Percentiles rank a stretch among this genome's conserved stretches.
Conservation (phyloP, 2,797 vertebrate genomes). For the Melanogrammus aeglefinus region DNA sequence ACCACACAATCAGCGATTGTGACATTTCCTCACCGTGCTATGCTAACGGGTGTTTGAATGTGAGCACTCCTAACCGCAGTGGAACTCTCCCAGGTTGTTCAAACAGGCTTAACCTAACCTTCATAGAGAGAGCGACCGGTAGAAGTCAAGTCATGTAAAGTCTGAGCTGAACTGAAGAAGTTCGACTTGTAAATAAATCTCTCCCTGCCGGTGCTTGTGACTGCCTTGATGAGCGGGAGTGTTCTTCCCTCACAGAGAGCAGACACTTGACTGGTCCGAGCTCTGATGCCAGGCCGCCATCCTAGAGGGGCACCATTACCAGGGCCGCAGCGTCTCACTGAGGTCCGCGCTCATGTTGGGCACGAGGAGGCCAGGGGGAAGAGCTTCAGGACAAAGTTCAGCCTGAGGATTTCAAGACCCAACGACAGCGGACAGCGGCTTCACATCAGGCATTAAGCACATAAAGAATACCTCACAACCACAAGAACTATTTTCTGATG, state of each 20-base stretch:
- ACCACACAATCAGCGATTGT: background rate
- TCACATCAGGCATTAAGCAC: background rate
- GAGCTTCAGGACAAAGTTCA: slow-evolving; percentile 28
- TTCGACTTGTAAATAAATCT: background rate
- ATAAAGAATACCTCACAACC: background rate
- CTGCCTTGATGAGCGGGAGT: background rate
- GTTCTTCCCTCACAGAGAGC: background rate
- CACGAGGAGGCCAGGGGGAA: slow-evolving; percentile 35
- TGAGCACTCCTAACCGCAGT: background rate
- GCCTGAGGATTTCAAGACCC: slow-evolving; percentile 27
- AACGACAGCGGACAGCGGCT: background rate
- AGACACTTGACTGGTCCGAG: background rate
- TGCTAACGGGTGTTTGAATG: background rate
- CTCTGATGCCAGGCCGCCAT: slow-evolving; percentile 4
- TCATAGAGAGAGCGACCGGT: background rate
- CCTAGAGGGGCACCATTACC: slow-evolving; percentile 45
- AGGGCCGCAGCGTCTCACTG: slow-evolving; percentile 32
- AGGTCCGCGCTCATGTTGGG: slow-evolving; percentile 51
- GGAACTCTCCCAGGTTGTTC: background rate
- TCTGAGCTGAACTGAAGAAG: background rate
- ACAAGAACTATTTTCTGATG: background rate
- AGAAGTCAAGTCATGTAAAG: background rate
- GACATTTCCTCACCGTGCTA: background rate
- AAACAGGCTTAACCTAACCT: too few relatives aligned
- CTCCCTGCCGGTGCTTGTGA: background rate